Base-by-base conservation (phyloP, 2,888 invertebrate species). In the Nycteola revayana region DNA sequence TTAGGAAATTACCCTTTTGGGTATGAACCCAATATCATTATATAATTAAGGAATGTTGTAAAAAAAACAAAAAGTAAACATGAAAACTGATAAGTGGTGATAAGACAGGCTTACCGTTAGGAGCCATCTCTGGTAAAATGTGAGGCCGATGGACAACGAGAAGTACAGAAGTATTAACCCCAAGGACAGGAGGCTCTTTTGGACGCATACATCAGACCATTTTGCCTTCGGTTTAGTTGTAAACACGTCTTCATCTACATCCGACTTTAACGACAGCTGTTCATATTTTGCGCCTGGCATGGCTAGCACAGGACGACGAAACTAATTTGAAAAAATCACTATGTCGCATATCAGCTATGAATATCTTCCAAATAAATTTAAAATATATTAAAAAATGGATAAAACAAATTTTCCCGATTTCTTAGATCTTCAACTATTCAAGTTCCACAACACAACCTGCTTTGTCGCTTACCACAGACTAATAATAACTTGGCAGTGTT, bases 101-200 rank as follows among this genome's bases (percentile, higher is more conserved):
- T 41, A 42, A n/a, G n/a, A n/a, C n/a, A 30, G 22, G 24, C 64
- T 63, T 83, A 96, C 96, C 90, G 94, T 93, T 48, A 96, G 91
- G 33, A 98, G 92, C 93, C 95, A 95, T 91, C 97, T 93, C 77
- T 99, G 98, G 81, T 98, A 99, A 82, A 99, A 99, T 6, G 98
- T 99, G 32, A 99, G 91, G 26, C 97, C 95, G 61, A 99, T 97
- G 7, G 98, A 99, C 34, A 98, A 91, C 7, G 93, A 90, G 73
- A 98, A 97, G 82, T 98, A 99, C 27, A 96, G 84, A 1, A 94
- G 74, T 45, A 98, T 94, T 26, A 97, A 58, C 18, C 83, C 78
- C 31, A 88, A 53, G 1, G 86, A 86, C 10, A 86, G 49, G 1
- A 83, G 62, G 42, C 79, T 72, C 51, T 84, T 86, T 45, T 86